A percentile compares a stretch with the other conserved stretches of the same genome.
Conservation (phyloP, 2,888 invertebrate species). For the Macropis europaea region DNA sequence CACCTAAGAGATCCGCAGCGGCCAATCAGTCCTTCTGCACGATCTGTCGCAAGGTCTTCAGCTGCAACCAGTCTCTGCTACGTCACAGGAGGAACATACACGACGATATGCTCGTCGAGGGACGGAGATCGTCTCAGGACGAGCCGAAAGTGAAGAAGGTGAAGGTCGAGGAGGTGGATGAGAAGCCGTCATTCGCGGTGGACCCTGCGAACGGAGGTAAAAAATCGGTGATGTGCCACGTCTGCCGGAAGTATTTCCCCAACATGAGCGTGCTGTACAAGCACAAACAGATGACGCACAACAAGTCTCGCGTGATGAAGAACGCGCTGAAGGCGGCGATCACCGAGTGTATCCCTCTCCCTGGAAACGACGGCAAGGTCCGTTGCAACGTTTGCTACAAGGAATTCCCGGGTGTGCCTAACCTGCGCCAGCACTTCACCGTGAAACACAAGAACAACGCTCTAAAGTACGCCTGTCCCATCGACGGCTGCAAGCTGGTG, state of each 20-base stretch:
- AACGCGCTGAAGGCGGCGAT: neutral
- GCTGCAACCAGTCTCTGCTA: slow-evolving; percentile 75
- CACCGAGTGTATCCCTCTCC: slow-evolving; percentile 68
- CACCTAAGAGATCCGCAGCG: slow-evolving; percentile 47
- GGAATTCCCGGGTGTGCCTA: slow-evolving; percentile 81
- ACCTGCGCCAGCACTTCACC: slow-evolving; percentile 82
- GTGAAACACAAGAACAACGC: slow-evolving; percentile 80
- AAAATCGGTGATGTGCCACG: slow-evolving; percentile 81
- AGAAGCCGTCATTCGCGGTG: neutral
- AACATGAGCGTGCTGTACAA: slow-evolving; percentile 84
- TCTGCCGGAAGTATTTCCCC: slow-evolving; percentile 84
- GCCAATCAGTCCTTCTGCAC: slow-evolving; percentile 68
- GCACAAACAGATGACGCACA: slow-evolving; percentile 83
- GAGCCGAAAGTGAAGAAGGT: slow-evolving; percentile 38
- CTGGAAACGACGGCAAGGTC: slow-evolving; percentile 80
- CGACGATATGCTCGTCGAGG: slow-evolving; percentile 1
- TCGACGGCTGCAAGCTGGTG: slow-evolving; percentile 75
- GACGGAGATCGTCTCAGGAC: neutral
- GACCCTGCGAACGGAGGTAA: slow-evolving; percentile 43
- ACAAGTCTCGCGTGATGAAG: slow-evolving; percentile 76
- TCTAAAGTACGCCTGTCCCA: slow-evolving; percentile 49
- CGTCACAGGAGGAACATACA: slow-evolving; percentile 53
- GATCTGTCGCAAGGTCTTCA: slow-evolving; percentile 79
- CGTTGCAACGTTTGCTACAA: slow-evolving; percentile 83
- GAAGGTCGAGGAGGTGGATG: slow-evolving; percentile 8